Evolutionary conservation across 2,888 invertebrate genomes (phyloP).

Genomic region (Sphaeridia pumilis): DNA sequence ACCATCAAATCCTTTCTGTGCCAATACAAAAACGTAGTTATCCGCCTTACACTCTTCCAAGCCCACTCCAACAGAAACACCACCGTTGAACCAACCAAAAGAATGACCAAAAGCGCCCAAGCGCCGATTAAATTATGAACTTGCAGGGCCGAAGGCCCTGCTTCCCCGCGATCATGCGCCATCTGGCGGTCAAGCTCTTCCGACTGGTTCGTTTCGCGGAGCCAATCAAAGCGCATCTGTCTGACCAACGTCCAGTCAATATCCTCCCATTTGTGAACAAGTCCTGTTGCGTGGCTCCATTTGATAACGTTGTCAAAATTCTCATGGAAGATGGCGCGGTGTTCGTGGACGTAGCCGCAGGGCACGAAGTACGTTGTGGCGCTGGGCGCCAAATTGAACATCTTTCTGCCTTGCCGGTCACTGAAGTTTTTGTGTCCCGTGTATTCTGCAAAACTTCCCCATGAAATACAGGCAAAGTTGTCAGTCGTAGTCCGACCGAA

Average conservation of each 20-base stretch:
- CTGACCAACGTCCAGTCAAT: slow-evolving; percentile 3
- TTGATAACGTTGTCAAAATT: slow-evolving; percentile 1
- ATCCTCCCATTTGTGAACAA: slow-evolving; percentile 8
- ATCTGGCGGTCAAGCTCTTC: no score
- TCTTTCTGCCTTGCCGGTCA: background rate
- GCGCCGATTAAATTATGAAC: background rate
- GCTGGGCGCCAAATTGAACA: background rate
- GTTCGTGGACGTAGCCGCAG: slow-evolving; percentile 21
- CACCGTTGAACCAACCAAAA: background rate
- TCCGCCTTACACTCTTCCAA: background rate
- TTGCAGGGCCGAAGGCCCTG: background rate
- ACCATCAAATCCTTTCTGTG: no score
- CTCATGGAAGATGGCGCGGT: background rate
- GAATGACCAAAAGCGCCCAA: background rate
- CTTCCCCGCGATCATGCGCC: background rate
- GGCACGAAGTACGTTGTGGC: slow-evolving; percentile 13
- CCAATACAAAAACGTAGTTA: no score
- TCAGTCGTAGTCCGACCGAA: background rate
- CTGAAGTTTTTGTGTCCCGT: slow-evolving; percentile 1
- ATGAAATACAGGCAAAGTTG: background rate
- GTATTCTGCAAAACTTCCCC: background rate
- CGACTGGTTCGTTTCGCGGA: background rate
- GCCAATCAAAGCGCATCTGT: background rate
- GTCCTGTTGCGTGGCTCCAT: background rate
- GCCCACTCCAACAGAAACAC: background rate